Evolutionary conservation across 2,113 vertebrate genomes (phyloP).

Genomic region (Fulmarus glacialis): DNA sequence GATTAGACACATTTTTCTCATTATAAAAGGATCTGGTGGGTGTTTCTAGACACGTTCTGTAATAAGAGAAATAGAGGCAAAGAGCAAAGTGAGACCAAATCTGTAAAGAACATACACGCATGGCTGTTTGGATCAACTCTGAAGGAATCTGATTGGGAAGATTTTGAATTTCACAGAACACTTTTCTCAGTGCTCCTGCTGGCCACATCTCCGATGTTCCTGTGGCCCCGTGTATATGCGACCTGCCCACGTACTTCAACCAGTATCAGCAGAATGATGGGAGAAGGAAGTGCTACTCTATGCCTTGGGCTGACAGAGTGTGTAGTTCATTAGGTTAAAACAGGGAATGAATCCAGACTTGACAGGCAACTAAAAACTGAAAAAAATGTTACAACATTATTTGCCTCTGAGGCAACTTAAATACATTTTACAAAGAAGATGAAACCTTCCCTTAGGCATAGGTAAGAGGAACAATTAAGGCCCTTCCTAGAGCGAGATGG

Average conservation of each 20-base stretch:
- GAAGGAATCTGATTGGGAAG: not conserved
- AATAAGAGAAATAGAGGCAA: not conserved
- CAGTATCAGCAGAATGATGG: rapidly evolving
- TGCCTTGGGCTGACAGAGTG: not conserved
- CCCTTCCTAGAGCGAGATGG: not conserved
- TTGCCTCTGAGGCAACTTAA: not conserved
- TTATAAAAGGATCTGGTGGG: not conserved
- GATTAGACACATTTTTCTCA: not conserved
- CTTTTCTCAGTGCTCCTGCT: not conserved
- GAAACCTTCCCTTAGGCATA: not conserved
- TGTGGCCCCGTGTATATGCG: rapidly evolving
- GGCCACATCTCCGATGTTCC: not conserved
- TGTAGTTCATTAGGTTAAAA: not conserved
- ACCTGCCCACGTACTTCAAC: rapidly evolving
- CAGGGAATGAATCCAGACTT: not conserved
- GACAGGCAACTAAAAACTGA: not conserved
- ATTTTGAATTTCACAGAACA: not conserved
- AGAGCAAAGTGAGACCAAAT: not conserved
- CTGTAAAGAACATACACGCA: not conserved
- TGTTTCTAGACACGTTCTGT: not conserved
- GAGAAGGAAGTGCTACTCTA: not conserved
- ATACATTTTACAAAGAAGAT: not conserved
- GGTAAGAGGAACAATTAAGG: not conserved
- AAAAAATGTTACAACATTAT: not conserved
- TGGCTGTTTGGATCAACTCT: not conserved